These are phyloP conservation scores for Endomychus coccineus DNA, from an alignment of 2,888 invertebrate species.

Conservation along the genomic window DNA sequence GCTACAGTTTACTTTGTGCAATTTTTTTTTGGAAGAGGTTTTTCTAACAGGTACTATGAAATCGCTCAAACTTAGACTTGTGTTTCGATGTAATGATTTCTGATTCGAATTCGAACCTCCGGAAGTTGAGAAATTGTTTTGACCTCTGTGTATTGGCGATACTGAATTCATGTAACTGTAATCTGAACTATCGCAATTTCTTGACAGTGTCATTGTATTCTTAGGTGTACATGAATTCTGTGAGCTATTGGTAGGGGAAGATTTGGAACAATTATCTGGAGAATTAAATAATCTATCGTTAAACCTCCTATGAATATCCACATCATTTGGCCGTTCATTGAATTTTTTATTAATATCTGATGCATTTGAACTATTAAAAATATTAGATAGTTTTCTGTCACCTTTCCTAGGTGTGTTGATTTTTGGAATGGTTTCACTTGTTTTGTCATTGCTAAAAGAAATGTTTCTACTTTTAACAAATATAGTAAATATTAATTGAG, in stretches of 20 bases:
- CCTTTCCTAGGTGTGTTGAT: not conserved
- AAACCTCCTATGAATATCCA: too few species aligned
- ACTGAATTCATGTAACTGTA: too few species aligned
- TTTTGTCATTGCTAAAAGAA: not conserved
- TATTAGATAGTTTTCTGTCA: not conserved
- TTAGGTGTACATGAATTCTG: constrained; percentile 11
- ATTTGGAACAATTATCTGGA: constrained; percentile 4
- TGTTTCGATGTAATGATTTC: not conserved
- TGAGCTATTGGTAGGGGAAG: constrained; percentile 3
- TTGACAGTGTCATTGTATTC: constrained; percentile 1
- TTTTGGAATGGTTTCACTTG: not conserved
- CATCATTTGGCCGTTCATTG: too few species aligned
- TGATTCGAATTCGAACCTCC: constrained; percentile 1
- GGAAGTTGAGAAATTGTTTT: too few species aligned
- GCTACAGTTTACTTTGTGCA: too few species aligned
- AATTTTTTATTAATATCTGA: too few species aligned
- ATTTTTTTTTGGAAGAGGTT: constrained; percentile 28
- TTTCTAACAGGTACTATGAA: constrained; percentile 31
- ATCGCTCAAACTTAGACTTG: constrained; percentile 37
- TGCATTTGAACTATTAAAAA: constrained; percentile 1
- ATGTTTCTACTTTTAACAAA: not conserved
- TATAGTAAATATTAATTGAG: not conserved
- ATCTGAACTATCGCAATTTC: not conserved
- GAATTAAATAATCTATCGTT: too few species aligned
- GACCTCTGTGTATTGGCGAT: constrained; percentile 9